Evolutionary conservation across 92 coral and sea anemone genomes (phyloP), one percentile per base, ranked within the genome.

Genomic region (Metridium senile): DNA sequence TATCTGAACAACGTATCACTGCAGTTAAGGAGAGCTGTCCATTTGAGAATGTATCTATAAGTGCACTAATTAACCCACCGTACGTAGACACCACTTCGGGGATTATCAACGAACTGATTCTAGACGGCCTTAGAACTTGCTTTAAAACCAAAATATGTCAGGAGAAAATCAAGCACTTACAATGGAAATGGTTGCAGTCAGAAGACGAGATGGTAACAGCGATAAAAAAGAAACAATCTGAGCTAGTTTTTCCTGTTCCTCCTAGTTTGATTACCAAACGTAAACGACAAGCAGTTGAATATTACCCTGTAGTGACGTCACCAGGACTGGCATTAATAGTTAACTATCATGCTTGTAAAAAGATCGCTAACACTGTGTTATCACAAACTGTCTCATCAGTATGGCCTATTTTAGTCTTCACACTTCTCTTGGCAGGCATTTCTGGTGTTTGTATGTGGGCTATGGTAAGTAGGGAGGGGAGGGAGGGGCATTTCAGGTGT

Each of bases 301-400:
- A 73, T 29, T 22, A 82, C 13, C 32, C 81, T 23, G 82, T 89
- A 6, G 26, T 89, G 30, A 56, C 76, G 52, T 76, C 89, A n/a
- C 92, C 95, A 3, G 95, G 92, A 9, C 74, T 84, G 10, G 95
- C 95, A 11, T 58, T 90, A 46, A 80, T 87, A 33, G 89, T 90
- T 13, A 85, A 87, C 79, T 83, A 90, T 57, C 72, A 67, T 30
- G 85, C 75, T 20, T 90, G 95, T 17, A 82, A 72, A 71, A 81
- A 43, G 61, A 71, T 33, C 33, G 73, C 86, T 25, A 74, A 76
- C 30, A 47, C 35, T 28, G 47, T 61, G 34, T 77, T 84, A 26
- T 69, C 71, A 56, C 33, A 29, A n/a, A 83, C 83, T 27, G 78
- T 90, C 7, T 69, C 77, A 20, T 83, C 95, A 11, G 83, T 87